Base-by-base conservation (phyloP, 2,888 invertebrate species). In the Abrostola triplasia region DNA sequence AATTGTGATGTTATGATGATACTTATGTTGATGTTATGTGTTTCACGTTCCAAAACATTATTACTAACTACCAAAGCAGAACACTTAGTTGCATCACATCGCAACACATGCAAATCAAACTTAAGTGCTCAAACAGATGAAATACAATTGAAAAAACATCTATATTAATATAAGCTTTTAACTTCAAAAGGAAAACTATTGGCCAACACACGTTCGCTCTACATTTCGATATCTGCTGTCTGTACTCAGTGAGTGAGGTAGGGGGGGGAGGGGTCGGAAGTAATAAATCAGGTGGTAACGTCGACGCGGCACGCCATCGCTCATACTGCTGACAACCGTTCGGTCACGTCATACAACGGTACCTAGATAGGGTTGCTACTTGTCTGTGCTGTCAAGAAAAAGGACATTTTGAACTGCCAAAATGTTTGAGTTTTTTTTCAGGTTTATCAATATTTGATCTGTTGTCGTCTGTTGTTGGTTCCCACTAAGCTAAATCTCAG, bases 241-340 rank as follows among this genome's bases (percentile, higher is more conserved):
- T 67, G 79, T 86, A 83, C 82, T 35, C 41, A 57, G 67, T 64
- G 61, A 62, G 47, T 13, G 48, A 24, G 42, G 73, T 59, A 74
- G 70, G 68, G 74, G 79, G 73, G 59, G 81, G 69, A 79, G 69
- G 72, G 83, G 81, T 90, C 91, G 93, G 94, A 92, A 93, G 93
- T 92, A 92, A 94, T 94, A 94, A 94, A 94, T 94, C 94, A 94
- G 93, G 90, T 91, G 93, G 88, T 91, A 92, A 93, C 92, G 92
- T 92, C 93, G 90, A 84, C 89, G 86, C 90, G 88, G 90, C 93
- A 91, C 93, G 93, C 92, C 93, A 94, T 94, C 94, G 91, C 88
- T 94, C 93, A 93, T 92, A 87, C 74, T 73, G 80, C 86, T 89
- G 92, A 91, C 93, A 91, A 76, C 84, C 76, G 84, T 81, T 81